phyloP scores from a whole-genome alignment of 2,113 vertebrate species.

The Syngnathus typhle region DNA sequence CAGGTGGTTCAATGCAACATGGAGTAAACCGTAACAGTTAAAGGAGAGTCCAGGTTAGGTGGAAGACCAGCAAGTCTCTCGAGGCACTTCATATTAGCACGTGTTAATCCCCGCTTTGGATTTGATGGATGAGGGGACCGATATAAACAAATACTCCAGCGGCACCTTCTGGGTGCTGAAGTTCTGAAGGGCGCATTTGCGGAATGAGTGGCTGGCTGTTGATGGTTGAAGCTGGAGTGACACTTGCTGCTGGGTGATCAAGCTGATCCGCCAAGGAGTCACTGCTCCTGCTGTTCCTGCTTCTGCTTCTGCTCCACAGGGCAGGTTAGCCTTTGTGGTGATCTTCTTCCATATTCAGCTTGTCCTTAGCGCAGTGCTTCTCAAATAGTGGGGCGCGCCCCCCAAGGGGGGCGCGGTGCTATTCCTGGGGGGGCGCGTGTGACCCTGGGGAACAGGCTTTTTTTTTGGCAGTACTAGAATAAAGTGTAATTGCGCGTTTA shows the following conservation, averaged over 20 bases:
- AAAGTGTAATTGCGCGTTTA: no score
- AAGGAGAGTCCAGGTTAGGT: background rate
- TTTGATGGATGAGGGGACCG: background rate
- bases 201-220: background rate
- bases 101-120: background rate
- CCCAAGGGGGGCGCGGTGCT: no score
- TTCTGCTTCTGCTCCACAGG: background rate
- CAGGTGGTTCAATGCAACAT: background rate
- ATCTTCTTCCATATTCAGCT: no score
- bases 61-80: background rate
- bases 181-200: no score
- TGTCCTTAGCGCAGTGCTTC: no score
- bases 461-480: no score
- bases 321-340: background rate
- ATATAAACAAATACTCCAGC: background rate
- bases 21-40: background rate
- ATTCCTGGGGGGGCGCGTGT: no score
- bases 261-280: background rate
- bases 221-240: background rate
- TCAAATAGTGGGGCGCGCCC: no score
- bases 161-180: background rate
- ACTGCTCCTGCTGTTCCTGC: background rate
- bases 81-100: background rate
- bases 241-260: background rate
- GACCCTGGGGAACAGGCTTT: no score